These are phyloP conservation scores for Colius striatus DNA, from an alignment of 2,113 vertebrate genomes.

Conservation along the genomic window DNA sequence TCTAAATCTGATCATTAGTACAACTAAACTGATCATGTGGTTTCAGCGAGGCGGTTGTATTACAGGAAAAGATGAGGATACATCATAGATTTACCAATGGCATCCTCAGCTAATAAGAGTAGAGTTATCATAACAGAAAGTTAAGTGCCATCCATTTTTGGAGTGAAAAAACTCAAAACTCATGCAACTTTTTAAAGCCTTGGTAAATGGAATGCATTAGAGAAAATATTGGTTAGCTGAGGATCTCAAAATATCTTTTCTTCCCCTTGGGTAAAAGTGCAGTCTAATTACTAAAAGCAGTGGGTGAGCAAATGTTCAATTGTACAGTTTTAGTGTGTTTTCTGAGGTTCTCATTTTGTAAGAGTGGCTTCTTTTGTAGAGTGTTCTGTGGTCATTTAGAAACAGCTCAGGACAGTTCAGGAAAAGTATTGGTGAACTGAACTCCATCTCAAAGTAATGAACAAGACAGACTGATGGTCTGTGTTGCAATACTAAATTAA, in stretches of 20 bases:
- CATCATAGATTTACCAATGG: background rate
- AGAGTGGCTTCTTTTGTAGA: background rate
- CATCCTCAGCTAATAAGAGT: background rate
- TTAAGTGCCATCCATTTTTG: constrained; percentile 3
- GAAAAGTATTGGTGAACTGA: background rate
- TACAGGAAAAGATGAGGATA: background rate
- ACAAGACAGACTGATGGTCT: background rate
- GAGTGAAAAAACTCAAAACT: background rate
- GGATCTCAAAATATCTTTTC: background rate
- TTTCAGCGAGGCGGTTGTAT: background rate
- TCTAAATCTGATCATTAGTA: background rate
- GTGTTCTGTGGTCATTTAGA: background rate
- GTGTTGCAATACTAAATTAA: background rate
- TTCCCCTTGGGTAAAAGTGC: background rate
- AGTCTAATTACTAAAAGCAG: background rate
- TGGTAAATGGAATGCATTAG: background rate
- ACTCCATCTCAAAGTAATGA: background rate
- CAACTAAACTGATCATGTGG: background rate
- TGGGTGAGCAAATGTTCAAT: background rate
- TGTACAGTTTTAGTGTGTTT: background rate
- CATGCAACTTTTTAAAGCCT: background rate
- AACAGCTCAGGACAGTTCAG: background rate
- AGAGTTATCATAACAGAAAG: background rate
- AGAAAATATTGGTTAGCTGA: background rate
- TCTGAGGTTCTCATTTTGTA: background rate